Evolutionary conservation across 2,113 vertebrate species (phyloP).

Genomic region (Corydoras sp.): DNA sequence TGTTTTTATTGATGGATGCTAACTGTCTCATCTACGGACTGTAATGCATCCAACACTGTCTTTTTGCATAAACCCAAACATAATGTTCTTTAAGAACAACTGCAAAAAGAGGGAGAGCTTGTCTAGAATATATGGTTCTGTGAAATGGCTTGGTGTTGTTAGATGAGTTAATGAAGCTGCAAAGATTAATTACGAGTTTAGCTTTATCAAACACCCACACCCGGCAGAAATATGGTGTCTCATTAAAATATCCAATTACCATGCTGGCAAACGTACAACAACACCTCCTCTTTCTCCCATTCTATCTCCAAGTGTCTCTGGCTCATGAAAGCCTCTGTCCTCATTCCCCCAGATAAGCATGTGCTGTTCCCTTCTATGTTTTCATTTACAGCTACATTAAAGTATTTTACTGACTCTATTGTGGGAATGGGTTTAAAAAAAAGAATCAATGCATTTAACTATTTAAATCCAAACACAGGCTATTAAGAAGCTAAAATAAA

Average conservation of each 20-base stretch:
- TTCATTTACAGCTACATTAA: slow-evolving; percentile 16
- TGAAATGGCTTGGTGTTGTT: slow-evolving; percentile 11
- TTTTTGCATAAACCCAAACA: no score
- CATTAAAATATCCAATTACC: slow-evolving; percentile 37
- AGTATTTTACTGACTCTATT: slow-evolving; percentile 7
- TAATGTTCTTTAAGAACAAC: no score
- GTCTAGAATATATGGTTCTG: neutral
- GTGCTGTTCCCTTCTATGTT: neutral
- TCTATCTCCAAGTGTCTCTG: neutral
- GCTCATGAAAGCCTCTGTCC: neutral
- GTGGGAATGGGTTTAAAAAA: slow-evolving; percentile 5
- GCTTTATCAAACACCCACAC: slow-evolving; percentile 26
- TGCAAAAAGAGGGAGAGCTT: neutral
- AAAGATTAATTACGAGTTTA: slow-evolving; percentile 32
- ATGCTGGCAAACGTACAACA: slow-evolving; percentile 24
- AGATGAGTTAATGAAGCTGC: slow-evolving; percentile 31
- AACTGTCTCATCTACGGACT: no score
- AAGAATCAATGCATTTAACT: slow-evolving; percentile 1
- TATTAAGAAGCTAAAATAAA: no score
- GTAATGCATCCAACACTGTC: no score
- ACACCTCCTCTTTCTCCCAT: neutral
- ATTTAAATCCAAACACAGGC: neutral
- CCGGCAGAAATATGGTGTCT: slow-evolving; percentile 23
- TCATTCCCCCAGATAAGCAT: slow-evolving; percentile 8
- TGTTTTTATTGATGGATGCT: no score